Conservation (phyloP, 1,140 invertebrate species). For the Calosoma granatense region DNA sequence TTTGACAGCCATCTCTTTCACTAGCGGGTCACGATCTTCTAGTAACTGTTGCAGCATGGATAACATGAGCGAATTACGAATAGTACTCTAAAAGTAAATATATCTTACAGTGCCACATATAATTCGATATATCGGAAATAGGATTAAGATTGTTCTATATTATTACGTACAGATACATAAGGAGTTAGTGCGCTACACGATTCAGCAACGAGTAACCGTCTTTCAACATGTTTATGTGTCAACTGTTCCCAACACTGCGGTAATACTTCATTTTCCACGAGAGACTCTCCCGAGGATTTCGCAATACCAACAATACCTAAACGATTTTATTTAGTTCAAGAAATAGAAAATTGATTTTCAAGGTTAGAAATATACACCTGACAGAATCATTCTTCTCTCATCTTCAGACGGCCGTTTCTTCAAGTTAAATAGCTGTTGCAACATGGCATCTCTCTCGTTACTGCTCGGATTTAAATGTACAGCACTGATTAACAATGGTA, state of each 20-base stretch:
- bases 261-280: slow-evolving; percentile 58
- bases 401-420: slow-evolving; percentile 63
- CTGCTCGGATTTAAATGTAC: slow-evolving; percentile 51
- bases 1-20: slow-evolving; percentile 50
- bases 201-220: slow-evolving; percentile 59
- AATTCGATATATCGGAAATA: not conserved
- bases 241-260: slow-evolving; percentile 72
- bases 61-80: slow-evolving; percentile 58
- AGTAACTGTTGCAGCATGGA: slow-evolving; percentile 70
- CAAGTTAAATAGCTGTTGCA: slow-evolving; percentile 63
- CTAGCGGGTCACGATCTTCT: slow-evolving; percentile 58
- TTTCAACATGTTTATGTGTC: slow-evolving; percentile 59
- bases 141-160: not conserved
- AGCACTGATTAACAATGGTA: slow-evolving; percentile 56
- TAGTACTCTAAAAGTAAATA: slow-evolving; percentile 37
- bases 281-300: slow-evolving; percentile 40
- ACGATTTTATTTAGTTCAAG: slow-evolving; percentile 10
- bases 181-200: slow-evolving; percentile 60
- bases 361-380: slow-evolving; percentile 35
- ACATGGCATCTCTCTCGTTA: slow-evolving; percentile 50
- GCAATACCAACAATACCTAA: slow-evolving; percentile 51
- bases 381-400: slow-evolving; percentile 57
- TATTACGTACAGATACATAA: slow-evolving; percentile 50
- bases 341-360: not conserved
- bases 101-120: not conserved